Base-by-base conservation (phyloP, 2,888 invertebrate genomes). In the Trachelus stipa region DNA sequence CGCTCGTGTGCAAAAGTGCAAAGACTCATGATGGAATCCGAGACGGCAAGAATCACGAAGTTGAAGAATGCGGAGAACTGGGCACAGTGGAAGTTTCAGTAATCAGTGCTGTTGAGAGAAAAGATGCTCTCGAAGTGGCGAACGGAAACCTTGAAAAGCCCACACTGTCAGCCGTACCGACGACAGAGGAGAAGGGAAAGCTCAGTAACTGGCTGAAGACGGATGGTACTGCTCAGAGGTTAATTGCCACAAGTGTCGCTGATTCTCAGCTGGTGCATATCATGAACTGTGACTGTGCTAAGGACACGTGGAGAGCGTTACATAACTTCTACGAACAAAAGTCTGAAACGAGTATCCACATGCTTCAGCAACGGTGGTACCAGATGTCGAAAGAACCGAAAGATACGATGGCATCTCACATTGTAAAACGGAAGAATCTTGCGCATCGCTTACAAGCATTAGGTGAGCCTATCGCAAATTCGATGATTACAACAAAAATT, bases 271-370 rank as follows among this genome's bases (percentile, higher is more conserved):
- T 85, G 9, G 71, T 84, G 0, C 87, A 86, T 68, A 83, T 88
- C 4, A 80, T 87, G 31, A 86, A 86, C 78, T 88, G 87, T 74
- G 71, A 81, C 34, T 77, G 82, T 11, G 79, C 87, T 3, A 81
- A 83, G 12, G 81, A 84, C 30, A 90, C 88, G 88, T 89, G 87
- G 87, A 73, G 80, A 4, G 85, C 85, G 77, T 77, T 89, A 0
- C 69, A 76, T 0, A 68, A 79, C 4, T 78, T 88, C 0, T 89
- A 87, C 76, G 87, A 89, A 35, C 85, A 84, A n/a, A 87, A 85
- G 71, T 83, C 84, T 0, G 85, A 86, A 69, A 79, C 85, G 4
- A 85, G 80, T 23, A 81, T 85, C 30, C 86, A 87, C 56, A 79
- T 84, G 74, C 68, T 84, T 0, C 82, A 84, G 37, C 83, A 83